A percentile compares a stretch with the other conserved stretches of the same genome.
Evolutionary conservation across 2,888 invertebrate species (phyloP).

Genomic region (Thysanoteuthis rhombus): DNA sequence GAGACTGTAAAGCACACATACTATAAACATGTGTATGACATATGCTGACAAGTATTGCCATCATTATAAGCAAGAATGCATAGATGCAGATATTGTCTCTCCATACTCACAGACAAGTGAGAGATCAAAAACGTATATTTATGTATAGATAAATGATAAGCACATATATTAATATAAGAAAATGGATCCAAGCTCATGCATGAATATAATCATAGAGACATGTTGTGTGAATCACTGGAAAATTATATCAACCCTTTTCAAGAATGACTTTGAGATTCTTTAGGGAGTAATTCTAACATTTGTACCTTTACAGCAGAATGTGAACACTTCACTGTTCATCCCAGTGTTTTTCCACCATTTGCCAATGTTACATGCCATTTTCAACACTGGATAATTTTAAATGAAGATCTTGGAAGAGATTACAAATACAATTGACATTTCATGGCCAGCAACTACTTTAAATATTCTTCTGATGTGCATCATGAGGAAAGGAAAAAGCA

Average conservation of each 20-base stretch:
- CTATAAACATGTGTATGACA: not conserved
- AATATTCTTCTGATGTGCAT: too few species aligned
- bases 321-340: too few species aligned
- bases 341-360: too few species aligned
- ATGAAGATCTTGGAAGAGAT: too few species aligned
- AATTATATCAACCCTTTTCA: not conserved
- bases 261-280: too few species aligned
- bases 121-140: not conserved
- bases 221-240: not conserved
- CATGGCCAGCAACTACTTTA: too few species aligned
- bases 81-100: not conserved
- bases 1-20: not conserved
- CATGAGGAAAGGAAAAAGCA: too few species aligned
- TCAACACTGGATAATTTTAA: too few species aligned
- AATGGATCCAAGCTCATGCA: not conserved
- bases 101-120: not conserved
- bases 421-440: too few species aligned
- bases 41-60: not conserved
- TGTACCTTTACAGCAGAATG: too few species aligned
- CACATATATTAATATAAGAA: not conserved
- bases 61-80: not conserved
- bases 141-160: not conserved
- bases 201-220: not conserved
- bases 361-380: too few species aligned
- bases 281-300: too few species aligned